Base-by-base conservation (phyloP, 2,113 vertebrate species). In the Electrona antarctica region DNA sequence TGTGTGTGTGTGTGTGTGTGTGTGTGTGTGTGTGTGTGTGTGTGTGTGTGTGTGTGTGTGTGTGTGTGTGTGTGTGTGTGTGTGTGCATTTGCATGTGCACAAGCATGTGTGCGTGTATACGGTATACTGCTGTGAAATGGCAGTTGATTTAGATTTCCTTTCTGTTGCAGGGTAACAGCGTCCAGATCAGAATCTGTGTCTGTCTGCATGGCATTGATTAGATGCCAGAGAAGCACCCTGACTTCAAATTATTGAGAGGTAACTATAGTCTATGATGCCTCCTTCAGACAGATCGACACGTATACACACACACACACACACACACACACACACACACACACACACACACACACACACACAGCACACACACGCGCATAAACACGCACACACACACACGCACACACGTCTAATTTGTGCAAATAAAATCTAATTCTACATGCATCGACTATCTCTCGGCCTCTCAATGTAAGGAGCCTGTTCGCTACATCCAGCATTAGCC, bases 81-180 rank as follows among this genome's bases (percentile, higher is more conserved):
- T 57, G 50, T 49, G 28, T 7, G 13, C 21, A 21, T 21, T 21
- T 21, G 21, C 21, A 21, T 21, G 21, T 21, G 21, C 21, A 21
- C 21, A 2, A 21, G 21, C 5, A 7, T 41, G 33, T 6, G 33
- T 41, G n/a, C 6, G 15, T 55, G 45, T 8, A 10, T 47, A 7
- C n/a, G n/a, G n/a, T 12, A 41, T 41, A 41, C 33, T 41, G 7
- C 9, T 72, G 67, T 74, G 60, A 77, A 75, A 79, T 8, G 49
- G 74, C 60, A 57, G 64, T 29, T 67, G 76, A 78, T 73, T 72
- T 71, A 56, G 71, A 67, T 70, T 75, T 73, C 50, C 51, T 47
- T 11, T 41, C 65, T 7, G 7, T 41, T 41, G 33, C 33, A 41
- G 33, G 5, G 57, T 63, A 62, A 67, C 68, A 56, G 72, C 45